phyloP scores from a whole-genome alignment of 1,140 invertebrate genomes.

The Nixonia krombeini region DNA sequence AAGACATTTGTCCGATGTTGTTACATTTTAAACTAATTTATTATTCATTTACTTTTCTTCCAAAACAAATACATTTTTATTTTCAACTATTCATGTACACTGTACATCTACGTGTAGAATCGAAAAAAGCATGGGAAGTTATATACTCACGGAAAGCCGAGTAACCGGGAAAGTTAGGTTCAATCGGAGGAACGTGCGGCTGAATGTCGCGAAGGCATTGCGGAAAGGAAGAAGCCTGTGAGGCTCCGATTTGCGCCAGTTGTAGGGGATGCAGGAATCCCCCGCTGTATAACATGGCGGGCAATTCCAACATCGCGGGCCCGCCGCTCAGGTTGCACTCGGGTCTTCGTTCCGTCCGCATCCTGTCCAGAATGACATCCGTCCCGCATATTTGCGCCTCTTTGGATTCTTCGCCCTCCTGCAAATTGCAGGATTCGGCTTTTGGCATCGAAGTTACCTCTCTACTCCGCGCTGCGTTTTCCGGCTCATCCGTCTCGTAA shows the following conservation, averaged over 20 bases:
- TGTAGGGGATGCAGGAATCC: conserved; percentile 49
- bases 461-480: conserved; percentile 19
- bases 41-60: too few relatives aligned
- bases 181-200: conserved; percentile 38
- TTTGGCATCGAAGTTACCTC: conserved; percentile 32
- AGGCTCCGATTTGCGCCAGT: conserved; percentile 44
- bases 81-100: too few relatives aligned
- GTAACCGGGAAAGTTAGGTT: conserved; percentile 60
- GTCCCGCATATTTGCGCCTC: conserved; percentile 17
- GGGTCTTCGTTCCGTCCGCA: conserved; percentile 12
- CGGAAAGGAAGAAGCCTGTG: conserved; percentile 28
- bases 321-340: conserved; percentile 14
- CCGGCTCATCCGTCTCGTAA: conserved; percentile 61
- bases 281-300: conserved; percentile 45
- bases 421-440: conserved; percentile 23
- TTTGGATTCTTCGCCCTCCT: conserved; percentile 8
- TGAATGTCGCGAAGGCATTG: conserved; percentile 48
- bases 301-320: conserved; percentile 25
- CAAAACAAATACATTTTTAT: too few relatives aligned
- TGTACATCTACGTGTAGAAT: too few relatives aligned
- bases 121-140: too few relatives aligned
- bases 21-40: too few relatives aligned
- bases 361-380: conserved; percentile 13
- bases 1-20: too few relatives aligned
- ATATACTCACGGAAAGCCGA: conserved; percentile 67